phyloP scores from a whole-genome alignment of 2,888 invertebrate species.

The Lasioglossum zephyrum region DNA sequence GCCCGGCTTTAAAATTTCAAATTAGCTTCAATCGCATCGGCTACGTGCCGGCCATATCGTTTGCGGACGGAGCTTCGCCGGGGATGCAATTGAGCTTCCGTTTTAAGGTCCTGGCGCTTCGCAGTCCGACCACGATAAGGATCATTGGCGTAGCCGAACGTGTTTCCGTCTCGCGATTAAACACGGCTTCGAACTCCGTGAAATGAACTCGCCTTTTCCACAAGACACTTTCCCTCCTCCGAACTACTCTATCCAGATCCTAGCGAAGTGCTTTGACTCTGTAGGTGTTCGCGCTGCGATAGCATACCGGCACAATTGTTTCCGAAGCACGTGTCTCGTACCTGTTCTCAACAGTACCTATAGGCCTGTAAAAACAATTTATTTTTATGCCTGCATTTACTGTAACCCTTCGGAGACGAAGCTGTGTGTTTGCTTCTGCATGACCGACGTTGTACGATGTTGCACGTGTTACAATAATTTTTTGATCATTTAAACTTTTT shows the following conservation, averaged over 20 bases:
- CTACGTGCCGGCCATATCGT: slow-evolving; percentile 75
- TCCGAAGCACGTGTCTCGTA: neutral
- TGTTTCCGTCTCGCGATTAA: slow-evolving; percentile 1
- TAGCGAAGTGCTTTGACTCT: neutral
- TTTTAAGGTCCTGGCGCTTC: slow-evolving; percentile 52
- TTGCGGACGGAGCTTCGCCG: slow-evolving; percentile 49
- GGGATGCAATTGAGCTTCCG: slow-evolving; percentile 73
- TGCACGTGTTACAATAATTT: too few species aligned
- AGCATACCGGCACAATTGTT: neutral
- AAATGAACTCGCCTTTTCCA: neutral
- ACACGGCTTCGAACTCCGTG: neutral
- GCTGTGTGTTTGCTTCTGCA: too few species aligned
- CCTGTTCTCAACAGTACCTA: neutral
- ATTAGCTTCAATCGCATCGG: slow-evolving; percentile 82
- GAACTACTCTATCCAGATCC: neutral
- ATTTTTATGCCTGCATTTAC: too few species aligned
- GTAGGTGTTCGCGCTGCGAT: neutral
- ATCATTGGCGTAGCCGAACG: slow-evolving; percentile 43
- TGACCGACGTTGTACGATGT: too few species aligned
- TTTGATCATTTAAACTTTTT: too few species aligned
- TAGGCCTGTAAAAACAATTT: too few species aligned
- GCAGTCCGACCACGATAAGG: slow-evolving; percentile 40
- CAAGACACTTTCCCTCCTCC: neutral
- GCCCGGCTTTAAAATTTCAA: slow-evolving; percentile 80
- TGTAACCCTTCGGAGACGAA: neutral